Evolutionary conservation across 2,797 vertebrate genomes (phyloP).

Genomic region (Myotis planiceps): DNA sequence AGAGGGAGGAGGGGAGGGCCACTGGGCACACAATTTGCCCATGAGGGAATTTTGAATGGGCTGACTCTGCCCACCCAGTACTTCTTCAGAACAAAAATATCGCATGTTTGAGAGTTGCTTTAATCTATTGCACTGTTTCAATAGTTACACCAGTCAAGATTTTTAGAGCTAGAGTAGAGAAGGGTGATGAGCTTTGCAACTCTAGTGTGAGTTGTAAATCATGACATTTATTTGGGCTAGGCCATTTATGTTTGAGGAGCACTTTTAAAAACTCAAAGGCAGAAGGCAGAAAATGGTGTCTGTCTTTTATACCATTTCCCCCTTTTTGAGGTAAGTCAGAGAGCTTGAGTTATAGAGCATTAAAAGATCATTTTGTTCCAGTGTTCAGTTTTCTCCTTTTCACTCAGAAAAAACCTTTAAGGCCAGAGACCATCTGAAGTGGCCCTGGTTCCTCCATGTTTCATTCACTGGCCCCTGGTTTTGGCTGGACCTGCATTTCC

Average conservation of each 20-base stretch:
- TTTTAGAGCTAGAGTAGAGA: not conserved
- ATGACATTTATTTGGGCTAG: not conserved
- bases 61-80: not conserved
- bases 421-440: constrained; percentile 1
- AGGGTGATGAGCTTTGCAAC: not conserved
- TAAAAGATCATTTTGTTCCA: constrained; percentile 48
- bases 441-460: not conserved
- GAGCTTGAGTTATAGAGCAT: constrained; percentile 34
- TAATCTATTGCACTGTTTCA: not conserved
- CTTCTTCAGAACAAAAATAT: not conserved
- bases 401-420: not conserved
- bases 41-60: not conserved
- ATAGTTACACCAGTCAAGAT: not conserved
- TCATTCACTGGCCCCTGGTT: not conserved
- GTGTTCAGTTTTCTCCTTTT: constrained; percentile 30
- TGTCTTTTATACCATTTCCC: not conserved
- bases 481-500: not conserved
- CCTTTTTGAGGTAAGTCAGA: constrained; percentile 1
- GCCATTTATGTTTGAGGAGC: not conserved
- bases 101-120: not conserved
- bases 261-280: not conserved
- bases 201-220: not conserved
- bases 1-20: not conserved
- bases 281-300: not conserved
- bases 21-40: not conserved